Percentiles rank a stretch among this genome's conserved stretches.
Evolutionary conservation across 2,113 vertebrate species (phyloP).

Genomic region (Heterocephalus glaber): DNA sequence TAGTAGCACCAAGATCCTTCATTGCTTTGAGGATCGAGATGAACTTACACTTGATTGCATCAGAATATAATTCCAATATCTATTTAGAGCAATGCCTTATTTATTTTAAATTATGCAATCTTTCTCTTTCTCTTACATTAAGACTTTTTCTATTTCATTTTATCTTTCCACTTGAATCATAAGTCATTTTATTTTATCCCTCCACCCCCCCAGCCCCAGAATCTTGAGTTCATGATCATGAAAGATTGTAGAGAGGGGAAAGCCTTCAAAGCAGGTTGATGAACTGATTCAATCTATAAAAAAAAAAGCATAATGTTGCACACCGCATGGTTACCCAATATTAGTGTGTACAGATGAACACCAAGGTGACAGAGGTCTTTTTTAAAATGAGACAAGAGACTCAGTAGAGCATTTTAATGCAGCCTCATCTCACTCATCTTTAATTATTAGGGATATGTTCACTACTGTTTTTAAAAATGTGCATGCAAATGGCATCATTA

Average conservation of each 20-base stretch:
- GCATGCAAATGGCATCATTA: constrained; percentile 76
- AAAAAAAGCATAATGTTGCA: constrained; percentile 4
- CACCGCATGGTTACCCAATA: not conserved
- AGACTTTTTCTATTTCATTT: not conserved
- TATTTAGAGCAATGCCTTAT: not conserved
- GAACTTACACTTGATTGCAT: not conserved
- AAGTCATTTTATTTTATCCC: not conserved
- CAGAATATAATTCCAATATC: not conserved
- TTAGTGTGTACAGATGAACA: constrained; percentile 56
- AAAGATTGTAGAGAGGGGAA: not conserved
- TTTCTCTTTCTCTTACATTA: not conserved
- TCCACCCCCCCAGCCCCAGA: not conserved
- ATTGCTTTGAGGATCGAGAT: not conserved
- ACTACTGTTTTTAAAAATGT: constrained; percentile 75
- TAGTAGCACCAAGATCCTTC: not conserved
- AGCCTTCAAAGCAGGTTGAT: constrained; percentile 11
- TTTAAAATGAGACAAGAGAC: constrained; percentile 69
- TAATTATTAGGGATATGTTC: constrained; percentile 61
- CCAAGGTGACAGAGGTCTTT: constrained; percentile 69
- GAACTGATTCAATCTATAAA: constrained; percentile 42
- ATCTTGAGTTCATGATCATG: constrained; percentile 26
- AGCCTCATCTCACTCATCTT: constrained; percentile 62
- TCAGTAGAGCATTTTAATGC: constrained; percentile 63
- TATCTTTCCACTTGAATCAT: not conserved
- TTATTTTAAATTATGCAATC: not conserved